Evolutionary conservation across 2,888 invertebrate species (phyloP).

Genomic region (Hanleya hanleyi): DNA sequence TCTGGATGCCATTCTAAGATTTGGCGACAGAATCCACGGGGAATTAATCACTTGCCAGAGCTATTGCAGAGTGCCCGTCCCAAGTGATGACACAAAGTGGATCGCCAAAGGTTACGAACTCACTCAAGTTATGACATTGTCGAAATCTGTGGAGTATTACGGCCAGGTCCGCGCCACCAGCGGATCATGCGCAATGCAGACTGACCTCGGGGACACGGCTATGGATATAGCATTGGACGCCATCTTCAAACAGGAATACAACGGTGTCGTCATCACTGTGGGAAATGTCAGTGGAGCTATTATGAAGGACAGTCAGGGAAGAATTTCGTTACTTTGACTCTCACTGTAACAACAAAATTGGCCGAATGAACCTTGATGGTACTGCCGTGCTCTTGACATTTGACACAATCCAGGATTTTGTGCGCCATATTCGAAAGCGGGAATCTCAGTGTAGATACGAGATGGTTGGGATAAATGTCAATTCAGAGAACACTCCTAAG

Average conservation of each 20-base stretch:
- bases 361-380: neutral
- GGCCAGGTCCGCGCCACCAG: neutral
- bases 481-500: no score
- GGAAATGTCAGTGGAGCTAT: neutral
- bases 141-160: neutral
- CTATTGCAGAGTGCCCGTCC: neutral
- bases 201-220: neutral
- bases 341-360: conserved; percentile 5
- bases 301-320: neutral
- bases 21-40: neutral
- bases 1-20: neutral
- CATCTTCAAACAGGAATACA: neutral
- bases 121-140: neutral
- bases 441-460: neutral
- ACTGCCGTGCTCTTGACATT: conserved; percentile 3
- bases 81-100: neutral
- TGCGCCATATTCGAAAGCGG: neutral
- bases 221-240: neutral
- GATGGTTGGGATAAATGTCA: neutral
- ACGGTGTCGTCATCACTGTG: neutral
- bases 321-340: conserved; percentile 7
- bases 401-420: neutral
- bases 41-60: neutral
- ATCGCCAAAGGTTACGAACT: neutral
- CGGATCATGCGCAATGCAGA: neutral